Base-by-base conservation (phyloP, 2,888 invertebrate species). In the Allolobophora icterica region DNA sequence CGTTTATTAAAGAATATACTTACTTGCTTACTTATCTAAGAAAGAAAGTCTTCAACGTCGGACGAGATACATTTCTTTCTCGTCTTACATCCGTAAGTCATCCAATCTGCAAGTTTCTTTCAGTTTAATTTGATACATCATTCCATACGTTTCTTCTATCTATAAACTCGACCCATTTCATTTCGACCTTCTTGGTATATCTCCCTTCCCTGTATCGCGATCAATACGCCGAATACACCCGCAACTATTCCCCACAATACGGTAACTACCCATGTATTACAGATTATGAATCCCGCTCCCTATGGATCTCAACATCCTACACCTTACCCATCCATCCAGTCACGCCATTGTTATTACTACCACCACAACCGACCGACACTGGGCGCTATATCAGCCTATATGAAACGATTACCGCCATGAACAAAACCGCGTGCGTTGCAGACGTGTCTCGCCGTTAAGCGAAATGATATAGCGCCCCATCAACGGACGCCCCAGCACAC, bases 321-420 rank as follows among this genome's bases (percentile, higher is more conserved):
- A 52, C 52, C 52, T 30, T n/a, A 17, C 17, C 71, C 52, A 52
- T 52, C 24, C 71, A 71, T n/a, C 30, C 30, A 71, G 71, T n/a
- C 30, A n/a, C 30, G 71, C 30, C 71, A n/a, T n/a, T 71, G 71
- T 71, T 71, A 71, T 30, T 17, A 71, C n/a, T 17, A n/a, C 8
- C 71, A 71, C 71, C n/a, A 52, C 52, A 1, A 52, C 52, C 52
- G 4, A 71, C 71, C 71, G 8, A 71, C 71, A 71, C 8, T 11
- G 71, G 71, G 71, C 71, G 71, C 71, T 71, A 71, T 71, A 71
- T 71, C 71, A 71, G 71, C 71, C n/a, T 71, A 71, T 71, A 71
- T 71, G 8, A 71, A 71, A 71, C 71, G 71, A 71, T 71, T 71
- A 71, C 71, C 0, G 71, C n/a, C 30, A 71, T n/a, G 71, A 71